phyloP scores from a whole-genome alignment of 1,140 invertebrate genomes.

The Diorhabda sublineata region DNA sequence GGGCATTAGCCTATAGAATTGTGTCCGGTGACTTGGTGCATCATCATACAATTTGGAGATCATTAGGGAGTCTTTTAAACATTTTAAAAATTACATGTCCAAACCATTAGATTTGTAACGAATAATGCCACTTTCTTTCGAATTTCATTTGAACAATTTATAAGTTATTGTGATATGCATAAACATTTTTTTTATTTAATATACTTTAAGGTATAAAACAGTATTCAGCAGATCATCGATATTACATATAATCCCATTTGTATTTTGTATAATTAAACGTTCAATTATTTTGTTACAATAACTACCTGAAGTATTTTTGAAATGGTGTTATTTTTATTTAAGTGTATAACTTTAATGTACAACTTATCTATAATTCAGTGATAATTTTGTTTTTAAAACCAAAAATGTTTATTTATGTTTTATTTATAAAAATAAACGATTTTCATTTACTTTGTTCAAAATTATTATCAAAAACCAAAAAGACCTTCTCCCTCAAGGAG shows the following conservation, averaged over 20 bases:
- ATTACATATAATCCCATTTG: neutral
- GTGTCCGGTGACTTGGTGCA: no score
- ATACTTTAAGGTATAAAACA: neutral
- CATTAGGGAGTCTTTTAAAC: no score
- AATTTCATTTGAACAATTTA: no score
- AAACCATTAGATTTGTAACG: no score
- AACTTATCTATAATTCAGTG: slow-evolving; percentile 18
- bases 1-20: no score
- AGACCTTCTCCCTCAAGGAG: no score
- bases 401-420: slow-evolving; percentile 25
- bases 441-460: slow-evolving; percentile 3
- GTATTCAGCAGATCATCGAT: slow-evolving; percentile 1
- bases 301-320: slow-evolving; percentile 14
- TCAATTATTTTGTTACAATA: neutral
- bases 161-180: no score
- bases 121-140: no score
- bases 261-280: slow-evolving; percentile 4
- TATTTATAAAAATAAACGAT: slow-evolving; percentile 22
- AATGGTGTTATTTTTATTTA: slow-evolving; percentile 7
- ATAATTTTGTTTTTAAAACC: slow-evolving; percentile 21
- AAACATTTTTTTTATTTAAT: no score
- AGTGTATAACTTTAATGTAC: slow-evolving; percentile 18
- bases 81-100: no score
- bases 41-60: no score
- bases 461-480: no score